Evolutionary conservation across 2,888 invertebrate species (phyloP).

Genomic region (Netelia fuscicornis): DNA sequence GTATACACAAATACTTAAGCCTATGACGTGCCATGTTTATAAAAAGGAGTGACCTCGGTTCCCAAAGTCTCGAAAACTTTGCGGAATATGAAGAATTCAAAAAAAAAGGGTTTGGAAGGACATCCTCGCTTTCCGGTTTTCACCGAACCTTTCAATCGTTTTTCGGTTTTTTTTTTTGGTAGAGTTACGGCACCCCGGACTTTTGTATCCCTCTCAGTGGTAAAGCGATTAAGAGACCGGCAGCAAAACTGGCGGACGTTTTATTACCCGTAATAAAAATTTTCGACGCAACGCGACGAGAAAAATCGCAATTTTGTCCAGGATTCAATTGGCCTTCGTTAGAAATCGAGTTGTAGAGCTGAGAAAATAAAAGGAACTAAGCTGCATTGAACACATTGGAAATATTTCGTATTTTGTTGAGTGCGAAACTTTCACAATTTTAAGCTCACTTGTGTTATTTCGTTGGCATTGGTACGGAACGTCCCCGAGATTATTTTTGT

Average conservation of each 20-base stretch:
- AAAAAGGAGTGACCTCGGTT: conserved; percentile 65
- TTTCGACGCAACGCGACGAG: conserved; percentile 44
- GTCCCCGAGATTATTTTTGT: too few relatives aligned
- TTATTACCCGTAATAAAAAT: conserved; percentile 55
- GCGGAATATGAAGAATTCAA: conserved; percentile 38
- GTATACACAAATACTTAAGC: neutral
- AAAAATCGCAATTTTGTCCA: conserved; percentile 51
- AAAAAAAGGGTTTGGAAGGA: conserved; percentile 66
- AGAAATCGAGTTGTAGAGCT: conserved; percentile 25
- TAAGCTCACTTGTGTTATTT: too few relatives aligned
- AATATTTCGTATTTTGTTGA: too few relatives aligned
- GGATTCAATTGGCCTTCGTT: conserved; percentile 24
- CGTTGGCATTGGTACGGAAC: too few relatives aligned
- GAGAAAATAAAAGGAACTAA: too few relatives aligned
- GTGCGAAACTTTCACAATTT: too few relatives aligned
- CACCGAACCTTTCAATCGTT: conserved; percentile 47
- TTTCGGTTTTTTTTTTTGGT: conserved; percentile 52
- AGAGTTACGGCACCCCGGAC: conserved; percentile 9
- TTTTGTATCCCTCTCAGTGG: conserved; percentile 60
- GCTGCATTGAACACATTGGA: too few relatives aligned
- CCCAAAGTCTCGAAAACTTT: conserved; percentile 60
- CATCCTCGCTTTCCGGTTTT: conserved; percentile 67
- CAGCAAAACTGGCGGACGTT: conserved; percentile 33
- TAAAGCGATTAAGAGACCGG: conserved; percentile 65
- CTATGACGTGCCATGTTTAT: conserved; percentile 26